Percentiles rank a stretch among this genome's conserved stretches.
These are phyloP conservation scores for Anguilla anguilla DNA, from an alignment of 2,797 vertebrate species.

Conservation along the genomic window DNA sequence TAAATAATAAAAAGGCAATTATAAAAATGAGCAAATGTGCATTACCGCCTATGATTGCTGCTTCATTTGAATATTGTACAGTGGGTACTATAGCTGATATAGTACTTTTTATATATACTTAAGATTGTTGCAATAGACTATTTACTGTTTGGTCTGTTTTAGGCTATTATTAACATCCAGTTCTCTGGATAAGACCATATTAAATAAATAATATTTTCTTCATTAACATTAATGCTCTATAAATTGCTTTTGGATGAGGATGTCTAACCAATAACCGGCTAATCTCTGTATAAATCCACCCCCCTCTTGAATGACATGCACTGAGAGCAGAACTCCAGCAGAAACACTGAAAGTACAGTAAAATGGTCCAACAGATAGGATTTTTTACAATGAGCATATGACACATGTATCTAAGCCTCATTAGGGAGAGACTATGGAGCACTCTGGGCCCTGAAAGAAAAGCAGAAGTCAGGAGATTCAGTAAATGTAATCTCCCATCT, in stretches of 20 bases:
- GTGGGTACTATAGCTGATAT: background rate
- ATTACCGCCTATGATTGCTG: background rate
- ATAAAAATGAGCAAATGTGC: background rate
- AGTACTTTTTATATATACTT: background rate
- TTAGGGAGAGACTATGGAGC: conserved; percentile 47
- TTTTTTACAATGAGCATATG: conserved; percentile 39
- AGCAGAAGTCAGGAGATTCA: conserved; percentile 73
- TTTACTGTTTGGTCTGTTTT: background rate
- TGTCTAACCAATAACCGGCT: background rate
- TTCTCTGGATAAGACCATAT: background rate
- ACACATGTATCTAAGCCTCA: conserved; percentile 46
- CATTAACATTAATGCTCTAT: background rate
- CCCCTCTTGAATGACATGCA: conserved; percentile 10
- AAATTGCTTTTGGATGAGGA: background rate
- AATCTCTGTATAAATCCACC: conserved; percentile 8
- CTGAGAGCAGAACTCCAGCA: background rate
- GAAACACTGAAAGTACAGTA: background rate
- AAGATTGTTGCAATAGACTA: background rate
- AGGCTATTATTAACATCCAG: background rate
- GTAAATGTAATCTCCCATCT: conserved; percentile 67
- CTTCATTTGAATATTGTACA: background rate
- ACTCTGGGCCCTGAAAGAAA: conserved; percentile 65
- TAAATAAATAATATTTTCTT: background rate
- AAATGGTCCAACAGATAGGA: conserved; percentile 21
- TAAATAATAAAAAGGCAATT: background rate